Evolutionary conservation across 2,888 invertebrate species (phyloP).

Genomic region (Trilocha varians): DNA sequence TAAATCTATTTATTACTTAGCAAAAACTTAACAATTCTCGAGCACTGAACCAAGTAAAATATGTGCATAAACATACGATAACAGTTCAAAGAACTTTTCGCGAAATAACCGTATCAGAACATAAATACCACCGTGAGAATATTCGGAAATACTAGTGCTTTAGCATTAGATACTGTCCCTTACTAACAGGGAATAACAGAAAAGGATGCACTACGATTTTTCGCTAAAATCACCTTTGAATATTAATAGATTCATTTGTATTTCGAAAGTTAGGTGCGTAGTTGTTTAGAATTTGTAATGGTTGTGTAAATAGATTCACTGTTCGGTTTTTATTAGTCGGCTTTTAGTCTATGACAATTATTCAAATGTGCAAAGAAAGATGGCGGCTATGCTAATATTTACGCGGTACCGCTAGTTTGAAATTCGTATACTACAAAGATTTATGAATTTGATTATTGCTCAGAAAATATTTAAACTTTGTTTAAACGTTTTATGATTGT

Average conservation of each 20-base stretch:
- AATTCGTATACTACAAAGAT: background rate
- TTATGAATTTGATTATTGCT: background rate
- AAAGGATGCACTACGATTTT: background rate
- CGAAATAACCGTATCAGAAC: constrained; percentile 2
- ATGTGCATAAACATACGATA: background rate
- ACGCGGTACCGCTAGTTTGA: background rate
- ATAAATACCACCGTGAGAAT: background rate
- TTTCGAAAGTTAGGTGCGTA: background rate
- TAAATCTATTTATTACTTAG: background rate
- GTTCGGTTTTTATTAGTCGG: background rate
- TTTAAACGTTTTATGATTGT: constrained; percentile 11
- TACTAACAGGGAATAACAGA: background rate
- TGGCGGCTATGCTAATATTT: background rate
- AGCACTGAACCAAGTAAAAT: background rate
- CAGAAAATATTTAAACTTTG: constrained; percentile 9
- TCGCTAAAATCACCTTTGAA: background rate
- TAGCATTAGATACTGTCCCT: background rate
- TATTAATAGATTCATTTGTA: background rate
- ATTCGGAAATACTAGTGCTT: background rate
- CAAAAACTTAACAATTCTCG: background rate
- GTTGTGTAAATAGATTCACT: background rate
- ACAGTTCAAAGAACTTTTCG: constrained; percentile 1
- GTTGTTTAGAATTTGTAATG: background rate
- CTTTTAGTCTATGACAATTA: background rate
- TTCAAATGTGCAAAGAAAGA: background rate